These are phyloP conservation scores for Pomatorhinus ruficollis DNA, from an alignment of 2,113 vertebrate species.

Conservation along the genomic window DNA sequence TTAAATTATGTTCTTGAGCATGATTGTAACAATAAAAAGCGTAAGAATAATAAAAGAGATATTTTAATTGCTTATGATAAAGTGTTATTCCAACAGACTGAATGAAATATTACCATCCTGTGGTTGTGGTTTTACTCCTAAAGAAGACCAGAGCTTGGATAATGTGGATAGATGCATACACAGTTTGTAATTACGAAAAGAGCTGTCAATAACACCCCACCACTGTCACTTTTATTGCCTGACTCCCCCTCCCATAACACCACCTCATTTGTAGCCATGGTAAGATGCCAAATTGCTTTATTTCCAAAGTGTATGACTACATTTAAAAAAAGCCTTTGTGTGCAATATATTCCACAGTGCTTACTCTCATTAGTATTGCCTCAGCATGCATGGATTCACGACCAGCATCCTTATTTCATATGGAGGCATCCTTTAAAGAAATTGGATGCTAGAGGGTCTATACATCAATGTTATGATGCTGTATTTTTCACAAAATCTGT, in stretches of 20 bases:
- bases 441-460: constrained; percentile 61
- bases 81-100: neutral
- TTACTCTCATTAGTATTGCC: constrained; percentile 59
- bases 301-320: constrained; percentile 59
- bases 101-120: constrained; percentile 26
- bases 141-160: constrained; percentile 50
- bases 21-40: neutral
- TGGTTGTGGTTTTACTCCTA: constrained; percentile 15
- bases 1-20: neutral
- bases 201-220: constrained; percentile 66
- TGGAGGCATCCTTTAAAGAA: constrained; percentile 64
- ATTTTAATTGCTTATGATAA: constrained; percentile 4
- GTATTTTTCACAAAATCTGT: constrained; percentile 72
- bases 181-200: constrained; percentile 56
- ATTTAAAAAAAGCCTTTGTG: constrained; percentile 61
- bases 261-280: constrained; percentile 64
- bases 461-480: constrained; percentile 74
- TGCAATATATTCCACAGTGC: constrained; percentile 44
- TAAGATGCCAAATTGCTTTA: constrained; percentile 69
- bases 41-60: neutral
- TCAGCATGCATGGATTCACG: constrained; percentile 34
- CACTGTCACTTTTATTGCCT: constrained; percentile 71
- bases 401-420: constrained; percentile 61
- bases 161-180: constrained; percentile 44
- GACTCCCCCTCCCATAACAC: constrained; percentile 24